Base-by-base conservation (phyloP, 1,140 invertebrate species). In the Drosophila trapezifrons region DNA sequence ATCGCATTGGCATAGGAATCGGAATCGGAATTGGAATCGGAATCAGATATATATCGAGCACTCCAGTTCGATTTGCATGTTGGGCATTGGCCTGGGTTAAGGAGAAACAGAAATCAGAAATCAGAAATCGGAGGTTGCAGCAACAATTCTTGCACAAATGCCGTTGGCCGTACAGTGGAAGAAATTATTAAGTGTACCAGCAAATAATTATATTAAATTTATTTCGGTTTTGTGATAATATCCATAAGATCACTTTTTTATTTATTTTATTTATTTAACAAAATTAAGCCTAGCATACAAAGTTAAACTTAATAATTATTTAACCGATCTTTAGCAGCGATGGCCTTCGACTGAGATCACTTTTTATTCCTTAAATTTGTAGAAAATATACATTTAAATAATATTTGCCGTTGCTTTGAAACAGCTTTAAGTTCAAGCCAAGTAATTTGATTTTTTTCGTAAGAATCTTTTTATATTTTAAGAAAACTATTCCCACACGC, bases 31-130 rank as follows among this genome's bases (percentile, higher is more conserved):
- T 87, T 63, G 62, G 59, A 78, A 85, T 60, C 29, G 40, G 20
- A 43, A 66, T 60, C 73, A 46, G 25, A 54, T 64, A 80, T 52
- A 69, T 85, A 77, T 62, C 54, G 83, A 73, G 32, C 73, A 86
- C 71, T 79, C 69, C 27, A 76, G 51, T 78, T 72, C 27, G 75
- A 86, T 86, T 86, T 87, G 67, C 83, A 86, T 87, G 59, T 59
- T 62, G 51, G 65, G 55, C 78, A 80, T 71, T 78, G 37, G 76
- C 65, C 65, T 20, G 49, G 75, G 60, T 60, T 55, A 54, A 51
- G 27, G 38, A 43, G 29, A 51, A 49, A 57, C 65, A 51, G 17
- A 52, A 25, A 49, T 70, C 65, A 51, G 17, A 52, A 25, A 55
- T 22, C 27, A 20, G 42, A 45, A 38, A 43, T 38, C 51, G 6